Evolutionary conservation across 2,888 invertebrate genomes (phyloP).

Genomic region (Petrophora chlorosata): DNA sequence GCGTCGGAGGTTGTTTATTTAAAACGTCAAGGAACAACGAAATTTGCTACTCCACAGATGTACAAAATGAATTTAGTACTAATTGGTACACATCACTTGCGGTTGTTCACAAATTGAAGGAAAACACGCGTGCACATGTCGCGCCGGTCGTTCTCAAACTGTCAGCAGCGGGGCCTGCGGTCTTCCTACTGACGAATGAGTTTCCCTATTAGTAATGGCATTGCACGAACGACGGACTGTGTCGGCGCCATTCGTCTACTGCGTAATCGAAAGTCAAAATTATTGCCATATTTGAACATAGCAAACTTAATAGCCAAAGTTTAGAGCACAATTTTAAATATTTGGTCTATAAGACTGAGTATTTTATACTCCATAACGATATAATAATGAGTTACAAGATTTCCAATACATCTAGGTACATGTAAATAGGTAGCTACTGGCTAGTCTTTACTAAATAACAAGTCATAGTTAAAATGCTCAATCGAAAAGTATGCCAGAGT

Average conservation of each 20-base stretch:
- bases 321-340: slow-evolving; percentile 33
- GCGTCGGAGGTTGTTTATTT: slow-evolving; percentile 41
- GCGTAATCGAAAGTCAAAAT: slow-evolving; percentile 56
- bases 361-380: slow-evolving; percentile 14
- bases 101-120: slow-evolving; percentile 9
- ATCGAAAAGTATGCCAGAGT: too few species aligned
- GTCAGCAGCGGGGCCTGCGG: slow-evolving; percentile 49
- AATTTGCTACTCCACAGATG: background rate
- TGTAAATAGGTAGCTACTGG: background rate
- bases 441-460: too few species aligned
- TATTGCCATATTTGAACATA: slow-evolving; percentile 50
- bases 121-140: slow-evolving; percentile 56
- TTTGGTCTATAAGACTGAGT: slow-evolving; percentile 20
- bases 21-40: slow-evolving; percentile 33
- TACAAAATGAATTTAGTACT: background rate
- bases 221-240: slow-evolving; percentile 58
- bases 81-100: slow-evolving; percentile 11
- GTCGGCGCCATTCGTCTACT: slow-evolving; percentile 58
- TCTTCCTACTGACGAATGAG: slow-evolving; percentile 57
- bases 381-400: background rate
- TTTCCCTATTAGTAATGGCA: slow-evolving; percentile 59
- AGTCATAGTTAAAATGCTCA: too few species aligned
- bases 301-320: slow-evolving; percentile 36
- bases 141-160: slow-evolving; percentile 64
- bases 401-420: background rate